A percentile compares a stretch with the other conserved stretches of the same genome.
phyloP scores from a whole-genome alignment of 2,888 invertebrate genomes.

The Barypeithes pellucidus region DNA sequence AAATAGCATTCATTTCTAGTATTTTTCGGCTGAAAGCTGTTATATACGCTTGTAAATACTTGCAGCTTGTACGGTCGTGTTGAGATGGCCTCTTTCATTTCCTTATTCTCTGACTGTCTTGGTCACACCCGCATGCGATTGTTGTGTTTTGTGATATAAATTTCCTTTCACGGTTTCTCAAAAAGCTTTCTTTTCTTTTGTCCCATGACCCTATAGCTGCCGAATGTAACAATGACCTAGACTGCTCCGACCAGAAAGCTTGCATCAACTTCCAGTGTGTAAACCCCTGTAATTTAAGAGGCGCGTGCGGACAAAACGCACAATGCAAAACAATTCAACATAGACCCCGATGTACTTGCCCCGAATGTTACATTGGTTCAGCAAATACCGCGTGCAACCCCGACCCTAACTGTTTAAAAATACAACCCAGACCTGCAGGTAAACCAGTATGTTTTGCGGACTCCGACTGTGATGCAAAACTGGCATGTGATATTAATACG shows the following conservation, averaged over 20 bases:
- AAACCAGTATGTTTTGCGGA: conserved; percentile 77
- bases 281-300: conserved; percentile 91
- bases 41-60: conserved; percentile 75
- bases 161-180: conserved; percentile 91
- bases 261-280: conserved; percentile 93
- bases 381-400: conserved; percentile 86
- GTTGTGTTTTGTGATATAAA: conserved; percentile 69
- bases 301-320: conserved; percentile 92
- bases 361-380: conserved; percentile 89
- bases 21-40: conserved; percentile 67
- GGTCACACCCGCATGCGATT: conserved; percentile 76
- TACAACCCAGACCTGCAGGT: conserved; percentile 75
- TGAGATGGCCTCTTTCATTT: conserved; percentile 71
- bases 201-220: conserved; percentile 69
- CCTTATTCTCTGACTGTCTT: conserved; percentile 71
- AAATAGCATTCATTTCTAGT: conserved; percentile 63
- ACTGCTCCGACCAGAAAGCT: conserved; percentile 93
- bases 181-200: conserved; percentile 78
- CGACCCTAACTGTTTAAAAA: conserved; percentile 83
- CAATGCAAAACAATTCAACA: conserved; percentile 89
- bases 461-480: conserved; percentile 82
- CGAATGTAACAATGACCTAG: conserved; percentile 92
- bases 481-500: conserved; percentile 81
- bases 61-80: conserved; percentile 72
- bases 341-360: conserved; percentile 90